Conservation (phyloP, 2,888 invertebrate genomes). For the Isotomurus palustris region DNA sequence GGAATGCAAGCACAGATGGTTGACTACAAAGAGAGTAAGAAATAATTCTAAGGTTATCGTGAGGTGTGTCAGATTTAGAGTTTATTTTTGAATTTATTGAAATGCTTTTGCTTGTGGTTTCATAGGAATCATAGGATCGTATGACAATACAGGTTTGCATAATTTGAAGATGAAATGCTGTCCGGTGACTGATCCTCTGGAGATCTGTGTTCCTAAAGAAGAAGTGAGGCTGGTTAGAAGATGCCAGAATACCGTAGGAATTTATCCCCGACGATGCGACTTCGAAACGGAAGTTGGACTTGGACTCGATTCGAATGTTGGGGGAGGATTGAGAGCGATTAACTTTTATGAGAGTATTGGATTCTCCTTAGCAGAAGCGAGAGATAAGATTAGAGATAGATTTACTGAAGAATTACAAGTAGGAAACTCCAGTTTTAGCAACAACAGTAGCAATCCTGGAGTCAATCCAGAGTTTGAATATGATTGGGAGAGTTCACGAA, state of each 20-base stretch:
- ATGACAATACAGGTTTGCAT: conserved; percentile 32
- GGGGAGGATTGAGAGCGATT: background rate
- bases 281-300: conserved; percentile 19
- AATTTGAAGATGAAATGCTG: conserved; percentile 32
- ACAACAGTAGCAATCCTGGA: too few relatives aligned
- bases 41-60: background rate
- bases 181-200: conserved; percentile 20
- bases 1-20: conserved; percentile 36
- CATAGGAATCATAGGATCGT: conserved; percentile 13
- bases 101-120: background rate
- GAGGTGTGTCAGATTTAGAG: background rate
- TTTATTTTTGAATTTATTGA: background rate
- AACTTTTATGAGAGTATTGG: conserved; percentile 36
- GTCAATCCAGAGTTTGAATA: background rate
- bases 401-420: too few relatives aligned
- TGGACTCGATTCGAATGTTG: background rate
- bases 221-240: conserved; percentile 6
- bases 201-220: conserved; percentile 20
- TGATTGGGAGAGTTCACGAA: conserved; percentile 2
- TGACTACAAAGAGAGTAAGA: conserved; percentile 15
- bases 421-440: too few relatives aligned
- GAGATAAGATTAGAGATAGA: background rate
- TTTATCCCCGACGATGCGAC: conserved; percentile 21
- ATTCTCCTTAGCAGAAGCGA: conserved; percentile 11
- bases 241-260: conserved; percentile 22